Percentiles rank a stretch among this genome's conserved stretches.
Evolutionary conservation across 2,113 vertebrate genomes (phyloP).

Genomic region (Oostethus manadensis): DNA sequence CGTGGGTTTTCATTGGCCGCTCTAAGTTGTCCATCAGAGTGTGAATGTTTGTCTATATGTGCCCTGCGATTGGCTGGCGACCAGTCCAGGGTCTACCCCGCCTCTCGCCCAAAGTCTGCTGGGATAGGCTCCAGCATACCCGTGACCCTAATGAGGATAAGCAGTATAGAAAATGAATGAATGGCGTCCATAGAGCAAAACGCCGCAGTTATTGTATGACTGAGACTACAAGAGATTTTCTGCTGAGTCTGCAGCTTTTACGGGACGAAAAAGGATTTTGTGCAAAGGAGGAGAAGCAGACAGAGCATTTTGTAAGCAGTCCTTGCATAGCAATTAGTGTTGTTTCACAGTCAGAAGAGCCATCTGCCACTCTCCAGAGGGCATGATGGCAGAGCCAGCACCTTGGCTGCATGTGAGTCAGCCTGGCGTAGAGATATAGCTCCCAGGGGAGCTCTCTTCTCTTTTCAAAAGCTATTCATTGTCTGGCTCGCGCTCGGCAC

Average conservation of each 20-base stretch:
- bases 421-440: constrained; percentile 19
- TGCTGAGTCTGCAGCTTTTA: no score
- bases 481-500: constrained; percentile 31
- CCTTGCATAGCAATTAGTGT: constrained; percentile 25
- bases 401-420: constrained; percentile 64
- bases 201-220: neutral
- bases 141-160: no score
- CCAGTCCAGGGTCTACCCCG: no score
- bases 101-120: no score
- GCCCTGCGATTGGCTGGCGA: no score
- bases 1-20: no score
- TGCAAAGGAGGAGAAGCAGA: neutral
- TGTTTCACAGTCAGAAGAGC: constrained; percentile 49
- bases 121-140: no score
- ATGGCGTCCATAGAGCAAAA: neutral
- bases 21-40: no score
- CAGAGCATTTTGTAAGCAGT: neutral
- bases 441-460: constrained; percentile 54
- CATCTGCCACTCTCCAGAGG: constrained; percentile 57
- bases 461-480: constrained; percentile 63
- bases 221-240: neutral
- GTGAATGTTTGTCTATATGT: no score
- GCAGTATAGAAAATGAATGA: no score
- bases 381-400: constrained; percentile 43
- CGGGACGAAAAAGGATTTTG: no score